Percentiles rank a stretch among this genome's conserved stretches.
Conservation (phyloP, 2,113 vertebrate species). For the Axis porcinus region DNA sequence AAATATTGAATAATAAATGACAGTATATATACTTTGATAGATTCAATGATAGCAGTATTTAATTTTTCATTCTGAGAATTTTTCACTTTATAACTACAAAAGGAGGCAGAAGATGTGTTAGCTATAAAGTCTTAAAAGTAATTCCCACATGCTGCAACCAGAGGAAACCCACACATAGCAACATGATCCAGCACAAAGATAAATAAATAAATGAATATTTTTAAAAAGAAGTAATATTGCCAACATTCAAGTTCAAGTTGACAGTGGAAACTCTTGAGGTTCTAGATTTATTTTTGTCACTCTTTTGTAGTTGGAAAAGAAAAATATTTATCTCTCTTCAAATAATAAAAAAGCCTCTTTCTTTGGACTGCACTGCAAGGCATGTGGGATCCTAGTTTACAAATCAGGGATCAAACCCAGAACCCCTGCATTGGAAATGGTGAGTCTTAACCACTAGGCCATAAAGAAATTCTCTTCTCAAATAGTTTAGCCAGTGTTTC, state of each 20-base stretch:
- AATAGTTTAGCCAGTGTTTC: not conserved
- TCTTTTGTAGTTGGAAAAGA: not conserved
- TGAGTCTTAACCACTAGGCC: not conserved
- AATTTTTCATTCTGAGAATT: not conserved
- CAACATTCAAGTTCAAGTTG: not conserved
- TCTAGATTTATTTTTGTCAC: not conserved
- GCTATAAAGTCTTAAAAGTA: not conserved
- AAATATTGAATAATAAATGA: not conserved
- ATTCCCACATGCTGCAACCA: not conserved
- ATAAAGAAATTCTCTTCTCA: not conserved
- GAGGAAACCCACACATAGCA: not conserved
- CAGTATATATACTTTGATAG: not conserved
- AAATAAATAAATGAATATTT: not conserved
- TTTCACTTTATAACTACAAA: not conserved
- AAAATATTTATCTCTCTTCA: not conserved
- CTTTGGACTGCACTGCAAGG: not conserved
- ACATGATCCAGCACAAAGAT: not conserved
- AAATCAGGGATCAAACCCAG: not conserved
- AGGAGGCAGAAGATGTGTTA: not conserved
- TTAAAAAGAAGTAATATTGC: not conserved
- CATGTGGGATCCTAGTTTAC: not conserved
- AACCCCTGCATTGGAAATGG: not conserved
- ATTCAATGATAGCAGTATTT: not conserved
- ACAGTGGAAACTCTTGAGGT: not conserved
- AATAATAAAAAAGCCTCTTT: not conserved